Evolutionary conservation across 2,113 vertebrate species (phyloP).

Genomic region (Charadrius vociferus): DNA sequence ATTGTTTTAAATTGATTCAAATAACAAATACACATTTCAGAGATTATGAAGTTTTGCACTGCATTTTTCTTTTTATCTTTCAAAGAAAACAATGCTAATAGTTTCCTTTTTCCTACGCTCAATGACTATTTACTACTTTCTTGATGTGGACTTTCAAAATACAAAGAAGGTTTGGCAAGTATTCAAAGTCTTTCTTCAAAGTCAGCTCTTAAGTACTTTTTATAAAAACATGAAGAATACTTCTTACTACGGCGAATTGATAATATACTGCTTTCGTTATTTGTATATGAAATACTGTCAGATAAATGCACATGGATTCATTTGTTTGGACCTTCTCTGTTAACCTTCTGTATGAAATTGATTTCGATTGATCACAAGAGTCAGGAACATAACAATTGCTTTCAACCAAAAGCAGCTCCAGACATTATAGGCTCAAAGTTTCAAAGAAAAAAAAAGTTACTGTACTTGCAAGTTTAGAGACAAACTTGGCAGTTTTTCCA

Average conservation of each 20-base stretch:
- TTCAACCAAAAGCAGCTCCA: constrained; percentile 64
- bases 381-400: constrained; percentile 69
- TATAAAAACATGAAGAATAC: constrained; percentile 78
- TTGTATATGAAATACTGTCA: constrained; percentile 75
- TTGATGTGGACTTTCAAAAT: constrained; percentile 85
- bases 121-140: constrained; percentile 78
- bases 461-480: constrained; percentile 76
- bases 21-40: constrained; percentile 81
- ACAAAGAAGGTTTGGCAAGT: constrained; percentile 82
- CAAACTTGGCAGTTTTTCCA: constrained; percentile 79
- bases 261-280: constrained; percentile 74
- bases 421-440: constrained; percentile 67
- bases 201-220: constrained; percentile 78
- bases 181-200: constrained; percentile 82
- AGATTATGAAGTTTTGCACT: constrained; percentile 81
- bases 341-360: constrained; percentile 71
- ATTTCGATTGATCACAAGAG: constrained; percentile 74
- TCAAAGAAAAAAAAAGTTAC: constrained; percentile 75
- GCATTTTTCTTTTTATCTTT: constrained; percentile 83
- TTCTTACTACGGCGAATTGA: constrained; percentile 74
- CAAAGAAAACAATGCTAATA: constrained; percentile 86
- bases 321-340: constrained; percentile 65
- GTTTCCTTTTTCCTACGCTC: constrained; percentile 86
- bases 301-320: constrained; percentile 68
- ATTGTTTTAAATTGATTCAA: constrained; percentile 79